phyloP scores from a whole-genome alignment of 64 coral and sea anemone species.

The Actinia tenebrosa region DNA sequence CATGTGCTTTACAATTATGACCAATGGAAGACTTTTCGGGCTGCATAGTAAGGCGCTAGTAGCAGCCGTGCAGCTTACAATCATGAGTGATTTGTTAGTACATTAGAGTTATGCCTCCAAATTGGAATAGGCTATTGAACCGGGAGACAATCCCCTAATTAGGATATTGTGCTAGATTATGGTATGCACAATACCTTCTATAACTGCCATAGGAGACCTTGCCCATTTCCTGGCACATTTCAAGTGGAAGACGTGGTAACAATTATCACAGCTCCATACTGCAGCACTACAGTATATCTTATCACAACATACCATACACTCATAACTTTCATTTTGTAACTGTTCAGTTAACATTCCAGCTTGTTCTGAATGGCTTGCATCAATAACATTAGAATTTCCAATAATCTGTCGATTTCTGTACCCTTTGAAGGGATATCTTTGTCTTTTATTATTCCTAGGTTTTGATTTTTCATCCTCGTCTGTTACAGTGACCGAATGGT shows the following conservation, averaged over 20 bases:
- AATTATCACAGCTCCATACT: slow-evolving; percentile 87
- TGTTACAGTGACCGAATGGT: neutral
- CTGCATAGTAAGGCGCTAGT: no score
- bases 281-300: slow-evolving; percentile 53
- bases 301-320: slow-evolving; percentile 99
- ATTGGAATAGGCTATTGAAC: no score
- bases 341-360: slow-evolving; percentile 86
- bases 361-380: slow-evolving; percentile 68
- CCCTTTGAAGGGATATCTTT: neutral
- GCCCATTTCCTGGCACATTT: slow-evolving; percentile 90
- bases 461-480: neutral
- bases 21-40: no score
- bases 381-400: neutral
- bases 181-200: slow-evolving; percentile 35
- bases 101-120: no score
- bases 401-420: slow-evolving; percentile 20
- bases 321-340: slow-evolving; percentile 83
- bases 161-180: no score
- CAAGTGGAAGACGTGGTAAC: slow-evolving; percentile 93
- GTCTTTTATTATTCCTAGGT: neutral
- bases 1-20: no score
- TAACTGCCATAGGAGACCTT: slow-evolving; percentile 57
- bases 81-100: no score
- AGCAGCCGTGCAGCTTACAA: no score
- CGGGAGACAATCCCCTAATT: no score